These are phyloP conservation scores for Cliona cf. orientalis DNA, from an alignment of 37 sponge, comb jelly and placozoan species.

Conservation along the genomic window DNA sequence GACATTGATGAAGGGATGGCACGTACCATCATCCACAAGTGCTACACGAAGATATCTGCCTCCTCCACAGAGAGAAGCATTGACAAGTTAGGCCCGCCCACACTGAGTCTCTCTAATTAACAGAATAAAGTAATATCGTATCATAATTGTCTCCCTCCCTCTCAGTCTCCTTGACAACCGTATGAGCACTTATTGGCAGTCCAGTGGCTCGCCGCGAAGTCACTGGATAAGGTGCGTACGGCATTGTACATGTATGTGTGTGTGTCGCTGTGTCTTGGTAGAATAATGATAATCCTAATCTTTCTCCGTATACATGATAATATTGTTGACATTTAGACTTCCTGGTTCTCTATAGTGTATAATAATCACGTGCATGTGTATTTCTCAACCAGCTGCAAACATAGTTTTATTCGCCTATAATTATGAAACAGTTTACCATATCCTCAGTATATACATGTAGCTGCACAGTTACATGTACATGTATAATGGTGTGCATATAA, in stretches of 20 bases:
- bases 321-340: not conserved
- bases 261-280: no score
- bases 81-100: conserved; percentile 29
- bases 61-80: conserved; percentile 27
- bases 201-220: conserved; percentile 77
- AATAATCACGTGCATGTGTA: no score
- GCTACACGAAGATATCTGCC: conserved; percentile 60
- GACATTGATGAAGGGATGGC: not conserved
- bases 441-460: not conserved
- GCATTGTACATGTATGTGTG: not conserved
- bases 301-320: no score
- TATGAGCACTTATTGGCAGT: conserved; percentile 79
- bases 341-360: no score
- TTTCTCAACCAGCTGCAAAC: not conserved
- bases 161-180: conserved; percentile 48
- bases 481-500: not conserved
- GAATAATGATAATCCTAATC: no score
- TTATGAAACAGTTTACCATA: not conserved
- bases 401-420: no score
- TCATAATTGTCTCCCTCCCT: not conserved
- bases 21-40: conserved; percentile 40
- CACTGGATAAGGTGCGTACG: conserved; percentile 75
- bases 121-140: not conserved
- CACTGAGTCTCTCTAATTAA: not conserved
- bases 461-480: no score